Conservation (phyloP, 2,113 vertebrate genomes). For the Caracal caracal region DNA sequence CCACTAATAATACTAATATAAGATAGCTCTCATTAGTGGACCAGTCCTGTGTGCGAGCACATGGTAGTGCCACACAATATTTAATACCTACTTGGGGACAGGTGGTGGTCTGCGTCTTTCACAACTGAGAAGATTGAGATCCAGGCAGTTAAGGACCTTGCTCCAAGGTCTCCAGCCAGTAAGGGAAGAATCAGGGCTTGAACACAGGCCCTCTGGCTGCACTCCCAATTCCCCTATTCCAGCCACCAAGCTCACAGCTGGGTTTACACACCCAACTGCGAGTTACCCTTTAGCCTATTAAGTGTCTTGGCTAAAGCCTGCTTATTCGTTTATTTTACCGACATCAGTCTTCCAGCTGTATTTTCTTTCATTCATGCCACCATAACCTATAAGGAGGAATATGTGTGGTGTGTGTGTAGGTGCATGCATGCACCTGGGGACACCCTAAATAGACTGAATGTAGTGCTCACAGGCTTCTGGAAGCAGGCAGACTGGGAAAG, state of each 20-base stretch:
- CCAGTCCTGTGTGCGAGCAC: accelerated
- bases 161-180: too few relatives aligned
- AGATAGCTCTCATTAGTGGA: neutral
- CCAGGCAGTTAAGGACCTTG: neutral
- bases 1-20: neutral
- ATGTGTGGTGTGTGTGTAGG: too few relatives aligned
- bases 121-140: neutral
- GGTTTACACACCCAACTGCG: neutral
- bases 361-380: neutral
- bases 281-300: neutral
- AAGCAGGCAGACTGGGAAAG: neutral
- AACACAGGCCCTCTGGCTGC: neutral
- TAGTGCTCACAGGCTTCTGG: too few relatives aligned
- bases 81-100: neutral
- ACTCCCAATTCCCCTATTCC: neutral
- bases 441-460: too few relatives aligned
- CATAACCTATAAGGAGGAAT: neutral
- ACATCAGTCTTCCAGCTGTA: neutral
- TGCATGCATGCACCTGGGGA: neutral
- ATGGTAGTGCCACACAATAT: neutral
- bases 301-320: too few relatives aligned
- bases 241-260: neutral
- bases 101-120: neutral
- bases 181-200: neutral
- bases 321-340: neutral